Evolutionary conservation across 2,888 invertebrate species (phyloP).

Genomic region (Phyllotreta cruciferae): DNA sequence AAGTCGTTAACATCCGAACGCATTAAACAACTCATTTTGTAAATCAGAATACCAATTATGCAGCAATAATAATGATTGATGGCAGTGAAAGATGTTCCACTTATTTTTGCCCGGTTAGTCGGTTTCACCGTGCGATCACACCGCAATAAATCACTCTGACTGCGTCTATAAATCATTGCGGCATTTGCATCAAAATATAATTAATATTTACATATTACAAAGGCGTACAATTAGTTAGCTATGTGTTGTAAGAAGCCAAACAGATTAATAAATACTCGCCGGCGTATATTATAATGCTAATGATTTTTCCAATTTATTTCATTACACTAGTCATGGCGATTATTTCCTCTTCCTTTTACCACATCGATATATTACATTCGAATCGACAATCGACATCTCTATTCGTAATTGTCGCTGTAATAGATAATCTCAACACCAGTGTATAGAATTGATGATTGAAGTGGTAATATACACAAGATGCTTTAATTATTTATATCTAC

Average conservation of each 20-base stretch:
- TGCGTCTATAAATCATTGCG: slow-evolving; percentile 32
- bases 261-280: slow-evolving; percentile 40
- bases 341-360: too few species aligned
- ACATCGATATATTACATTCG: too few species aligned
- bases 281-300: slow-evolving; percentile 24
- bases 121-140: slow-evolving; percentile 27
- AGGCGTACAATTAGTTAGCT: slow-evolving; percentile 48
- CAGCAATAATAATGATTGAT: slow-evolving; percentile 21
- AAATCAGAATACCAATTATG: background rate
- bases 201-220: slow-evolving; percentile 49
- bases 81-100: slow-evolving; percentile 31
- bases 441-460: too few species aligned
- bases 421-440: too few species aligned
- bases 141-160: slow-evolving; percentile 34
- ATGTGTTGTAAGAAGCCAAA: slow-evolving; percentile 46
- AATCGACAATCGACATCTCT: too few species aligned
- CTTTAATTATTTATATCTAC: too few species aligned
- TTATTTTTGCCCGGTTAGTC: slow-evolving; percentile 22
- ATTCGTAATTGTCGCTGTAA: too few species aligned
- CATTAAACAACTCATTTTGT: too few species aligned
- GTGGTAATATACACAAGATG: too few species aligned
- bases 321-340: too few species aligned
- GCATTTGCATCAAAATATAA: slow-evolving; percentile 45
- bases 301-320: background rate
- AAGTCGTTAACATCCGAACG: too few species aligned